Evolutionary conservation across 2,113 vertebrate genomes (phyloP), one percentile per base, ranked within the genome.

Genomic region (Chionomys nivalis): DNA sequence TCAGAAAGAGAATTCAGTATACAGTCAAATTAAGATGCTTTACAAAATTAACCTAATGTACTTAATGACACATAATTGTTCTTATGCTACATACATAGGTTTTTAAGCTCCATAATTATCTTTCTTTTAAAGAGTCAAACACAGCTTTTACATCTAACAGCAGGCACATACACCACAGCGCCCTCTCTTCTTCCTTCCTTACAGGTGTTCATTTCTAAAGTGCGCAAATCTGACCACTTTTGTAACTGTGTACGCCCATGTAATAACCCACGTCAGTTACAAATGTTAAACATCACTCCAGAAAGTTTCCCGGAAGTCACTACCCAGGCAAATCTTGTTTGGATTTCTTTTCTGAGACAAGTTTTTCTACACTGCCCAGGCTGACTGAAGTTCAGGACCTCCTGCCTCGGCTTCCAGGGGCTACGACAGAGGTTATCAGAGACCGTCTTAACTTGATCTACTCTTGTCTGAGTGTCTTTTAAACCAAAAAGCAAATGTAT

Each of bases 21-120:
- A 76, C 72, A 93, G 95, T 96, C 76, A 96, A 96, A 44, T 75
- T 90, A 97, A 95, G 95, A 87, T 55, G 65, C 21, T 39, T 42
- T 44, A 91, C 68, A 87, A 94, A 93, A 83, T 88, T 89, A 81
- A 96, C 21, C 42, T 81, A 5, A 52, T 21, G 87, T 65, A 90
- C 42, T 70, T 87, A 93, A 89, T 87, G 28, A 94, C 31, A 77
- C 49, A 33, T 58, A n/a, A 89, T 58, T 94, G 49, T 66, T 95
- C 90, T 92, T 52, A 85, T 86, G 19, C 14, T 91, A 36, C 26
- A 52, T 88, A 82, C 7, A 42, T 82, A 89, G 19, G 17, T 24
- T 58, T 58, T 61, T 88, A 72, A 81, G 55, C 55, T 95, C 39
- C 63, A 83, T 89, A 89, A 95, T 83, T 89, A 17, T 31, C 11